phyloP scores from a whole-genome alignment of 2,888 invertebrate species.

The Noctua fimbriata region DNA sequence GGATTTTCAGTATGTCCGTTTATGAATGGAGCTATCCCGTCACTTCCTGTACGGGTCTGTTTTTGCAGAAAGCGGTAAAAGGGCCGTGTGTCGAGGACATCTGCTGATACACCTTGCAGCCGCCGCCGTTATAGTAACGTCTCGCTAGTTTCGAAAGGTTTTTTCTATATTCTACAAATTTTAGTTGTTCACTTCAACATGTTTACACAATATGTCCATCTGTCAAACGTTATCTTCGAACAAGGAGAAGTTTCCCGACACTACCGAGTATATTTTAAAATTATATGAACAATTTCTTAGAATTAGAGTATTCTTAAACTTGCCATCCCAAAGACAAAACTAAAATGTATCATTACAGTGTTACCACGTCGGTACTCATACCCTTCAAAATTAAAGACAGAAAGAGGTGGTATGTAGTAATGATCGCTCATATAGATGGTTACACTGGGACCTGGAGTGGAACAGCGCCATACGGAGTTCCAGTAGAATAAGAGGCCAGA shows the following conservation, averaged over 20 bases:
- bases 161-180: conserved; percentile 34
- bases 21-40: not conserved
- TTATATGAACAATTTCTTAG: conserved; percentile 17
- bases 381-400: not conserved
- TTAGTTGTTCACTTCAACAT: conserved; percentile 13
- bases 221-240: conserved; percentile 25
- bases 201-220: conserved; percentile 20
- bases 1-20: conserved; percentile 8
- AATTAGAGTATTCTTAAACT: conserved; percentile 10
- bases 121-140: conserved; percentile 20
- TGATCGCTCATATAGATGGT: not conserved
- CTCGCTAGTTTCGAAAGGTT: conserved; percentile 12
- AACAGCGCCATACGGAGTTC: not conserved
- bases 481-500: not conserved
- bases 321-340: not conserved
- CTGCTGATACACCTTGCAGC: conserved; percentile 44
- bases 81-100: conserved; percentile 11
- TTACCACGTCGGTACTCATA: too few relatives aligned
- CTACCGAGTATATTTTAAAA: conserved; percentile 24
- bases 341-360: not conserved
- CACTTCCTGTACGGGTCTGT: conserved; percentile 23
- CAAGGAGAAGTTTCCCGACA: conserved; percentile 1
- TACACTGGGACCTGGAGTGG: not conserved
- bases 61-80: conserved; percentile 37
- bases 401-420: not conserved